These are phyloP conservation scores for Hemitrygon akajei DNA, from an alignment of 2,797 vertebrate genomes.

Conservation along the genomic window DNA sequence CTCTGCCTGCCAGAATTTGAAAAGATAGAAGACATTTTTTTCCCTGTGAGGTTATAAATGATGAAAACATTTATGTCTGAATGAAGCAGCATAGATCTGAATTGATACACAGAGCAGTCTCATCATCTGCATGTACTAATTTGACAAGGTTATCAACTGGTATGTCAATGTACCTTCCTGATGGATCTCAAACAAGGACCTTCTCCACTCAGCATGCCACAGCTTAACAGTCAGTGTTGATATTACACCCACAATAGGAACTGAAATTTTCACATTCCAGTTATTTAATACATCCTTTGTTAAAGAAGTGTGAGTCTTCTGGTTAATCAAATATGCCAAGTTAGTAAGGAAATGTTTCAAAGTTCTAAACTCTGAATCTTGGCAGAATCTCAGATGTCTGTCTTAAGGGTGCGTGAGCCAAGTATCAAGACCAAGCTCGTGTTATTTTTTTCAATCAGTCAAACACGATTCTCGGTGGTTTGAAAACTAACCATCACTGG, in stretches of 20 bases:
- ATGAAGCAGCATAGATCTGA: slow-evolving; percentile 61
- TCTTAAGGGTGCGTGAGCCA: not conserved
- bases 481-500: slow-evolving; percentile 32
- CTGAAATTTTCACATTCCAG: slow-evolving; percentile 32
- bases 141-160: slow-evolving; percentile 33
- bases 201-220: slow-evolving; percentile 30
- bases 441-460: not conserved
- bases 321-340: slow-evolving; percentile 15
- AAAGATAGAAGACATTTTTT: slow-evolving; percentile 41
- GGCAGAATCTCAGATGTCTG: slow-evolving; percentile 28
- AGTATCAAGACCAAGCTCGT: slow-evolving; percentile 3
- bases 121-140: slow-evolving; percentile 50
- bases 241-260: slow-evolving; percentile 35
- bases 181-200: slow-evolving; percentile 31
- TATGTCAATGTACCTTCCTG: slow-evolving; percentile 36
- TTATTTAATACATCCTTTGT: slow-evolving; percentile 15
- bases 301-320: slow-evolving; percentile 11
- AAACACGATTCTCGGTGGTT: slow-evolving; percentile 25
- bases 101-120: slow-evolving; percentile 61
- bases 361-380: slow-evolving; percentile 21
- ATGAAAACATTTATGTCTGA: slow-evolving; percentile 49
- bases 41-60: slow-evolving; percentile 44
- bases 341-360: slow-evolving; percentile 12
- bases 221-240: slow-evolving; percentile 32
- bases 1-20: slow-evolving; percentile 43